Evolutionary conservation across 2,888 invertebrate species (phyloP), one percentile per base, ranked within the genome.

Genomic region (Agriopis leucophaearia): DNA sequence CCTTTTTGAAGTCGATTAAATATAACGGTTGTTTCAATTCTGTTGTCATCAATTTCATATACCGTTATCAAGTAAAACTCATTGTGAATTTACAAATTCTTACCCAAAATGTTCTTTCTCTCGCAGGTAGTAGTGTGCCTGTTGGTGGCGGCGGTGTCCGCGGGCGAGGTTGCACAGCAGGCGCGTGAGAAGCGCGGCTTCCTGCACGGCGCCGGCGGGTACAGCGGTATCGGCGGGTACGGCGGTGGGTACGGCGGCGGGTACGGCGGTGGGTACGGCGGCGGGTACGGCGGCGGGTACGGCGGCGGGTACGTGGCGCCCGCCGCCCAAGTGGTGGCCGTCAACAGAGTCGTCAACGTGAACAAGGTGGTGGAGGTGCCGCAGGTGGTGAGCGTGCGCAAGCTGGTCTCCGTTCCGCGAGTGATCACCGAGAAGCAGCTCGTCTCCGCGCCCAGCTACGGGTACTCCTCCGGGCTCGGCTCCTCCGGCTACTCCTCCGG

Each of bases 321-420:
- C 64, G 69, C 76, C 68, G 44, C 79, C 15, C 79, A 77, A 73
- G 74, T 82, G 66, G 70, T 82, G 74, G 70, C 78, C 64, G 76
- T 80, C 72, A 74, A 78, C 66, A 82, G 79, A 75, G 79, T 81
- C 56, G 78, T 82, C 64, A 81, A 80, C 78, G 82, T 81, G 52
- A 80, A 81, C 71, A 79, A 76, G 55, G 83, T 79, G 67, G 73
- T 84, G 64, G 65, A 71, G 61, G 81, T 81, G 44, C 61, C 79
- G n/a, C 79, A 77, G 74, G 74, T 82, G 67, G 71, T 82, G 74
- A 81, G 80, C 78, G 82, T 81, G 54, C 80, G 80, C 72, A 79
- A 76, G 55, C 82, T 79, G 66, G 74, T 84, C 64, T 64, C 71
- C 57, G 81, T 81, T 65, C 84, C 84, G n/a, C 78, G 80, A 66